Evolutionary conservation across 1,140 invertebrate genomes (phyloP).

Genomic region (Dolichoris vasculosae): DNA sequence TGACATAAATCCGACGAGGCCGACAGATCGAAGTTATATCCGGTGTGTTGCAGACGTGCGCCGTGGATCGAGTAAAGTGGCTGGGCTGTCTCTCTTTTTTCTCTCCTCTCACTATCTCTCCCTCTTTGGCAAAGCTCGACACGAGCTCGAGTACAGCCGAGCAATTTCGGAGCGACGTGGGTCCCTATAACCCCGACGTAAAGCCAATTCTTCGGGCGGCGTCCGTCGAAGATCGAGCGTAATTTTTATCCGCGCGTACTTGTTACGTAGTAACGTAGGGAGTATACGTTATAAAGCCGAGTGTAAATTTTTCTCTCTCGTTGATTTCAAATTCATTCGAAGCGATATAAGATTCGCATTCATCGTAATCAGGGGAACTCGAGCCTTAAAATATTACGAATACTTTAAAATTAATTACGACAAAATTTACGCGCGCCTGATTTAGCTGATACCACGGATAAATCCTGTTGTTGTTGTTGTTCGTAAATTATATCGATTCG

Average conservation of each 20-base stretch:
- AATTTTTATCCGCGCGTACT: slow-evolving; percentile 1
- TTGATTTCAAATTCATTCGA: background rate
- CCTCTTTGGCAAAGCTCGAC: slow-evolving; percentile 5
- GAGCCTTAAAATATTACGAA: background rate
- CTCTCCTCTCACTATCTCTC: background rate
- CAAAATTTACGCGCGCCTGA: background rate
- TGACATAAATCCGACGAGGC: slow-evolving; percentile 61
- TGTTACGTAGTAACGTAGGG: background rate
- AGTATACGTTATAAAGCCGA: background rate
- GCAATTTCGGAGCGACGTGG: slow-evolving; percentile 28
- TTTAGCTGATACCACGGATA: background rate
- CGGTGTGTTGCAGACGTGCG: slow-evolving; percentile 52
- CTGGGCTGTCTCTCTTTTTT: background rate
- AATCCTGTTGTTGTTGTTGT: background rate
- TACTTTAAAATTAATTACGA: background rate
- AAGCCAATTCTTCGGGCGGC: slow-evolving; percentile 7
- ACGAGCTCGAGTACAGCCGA: background rate
- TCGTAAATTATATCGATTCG: background rate
- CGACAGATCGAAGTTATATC: slow-evolving; percentile 62
- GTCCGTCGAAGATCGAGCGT: background rate
- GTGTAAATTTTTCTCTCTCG: background rate
- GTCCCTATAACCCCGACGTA: background rate
- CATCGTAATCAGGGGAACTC: background rate
- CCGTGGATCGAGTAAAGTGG: background rate
- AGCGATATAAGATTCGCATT: background rate